Percentiles rank a stretch among this genome's conserved stretches.
These are phyloP conservation scores for Tragelaphus oryx DNA, from an alignment of 2,797 vertebrate genomes.

Conservation along the genomic window DNA sequence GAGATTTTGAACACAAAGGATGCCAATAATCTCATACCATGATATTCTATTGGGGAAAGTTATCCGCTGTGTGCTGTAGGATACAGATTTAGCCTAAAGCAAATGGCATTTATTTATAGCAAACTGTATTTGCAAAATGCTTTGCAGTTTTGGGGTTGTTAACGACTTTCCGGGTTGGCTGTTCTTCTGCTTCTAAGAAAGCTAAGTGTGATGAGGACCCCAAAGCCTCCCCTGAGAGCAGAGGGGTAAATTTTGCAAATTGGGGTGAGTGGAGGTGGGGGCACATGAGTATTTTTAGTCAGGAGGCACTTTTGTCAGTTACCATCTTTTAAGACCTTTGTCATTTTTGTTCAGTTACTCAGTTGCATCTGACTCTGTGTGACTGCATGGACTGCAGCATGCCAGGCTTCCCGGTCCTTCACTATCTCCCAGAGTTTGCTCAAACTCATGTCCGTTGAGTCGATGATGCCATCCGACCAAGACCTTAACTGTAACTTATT, in stretches of 20 bases:
- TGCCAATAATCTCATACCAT: neutral
- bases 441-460: neutral
- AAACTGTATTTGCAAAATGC: constrained; percentile 62
- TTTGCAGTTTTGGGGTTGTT: constrained; percentile 57
- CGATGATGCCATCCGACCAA: neutral
- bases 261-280: no score
- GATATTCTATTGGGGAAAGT: constrained; percentile 41
- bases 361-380: neutral
- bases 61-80: constrained; percentile 46
- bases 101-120: constrained; percentile 73
- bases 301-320: neutral
- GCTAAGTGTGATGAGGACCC: neutral
- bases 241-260: neutral
- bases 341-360: neutral
- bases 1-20: neutral
- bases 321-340: neutral
- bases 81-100: constrained; percentile 69
- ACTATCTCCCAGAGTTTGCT: neutral
- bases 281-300: neutral
- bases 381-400: neutral
- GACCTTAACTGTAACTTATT: neutral
- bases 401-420: neutral
- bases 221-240: neutral
- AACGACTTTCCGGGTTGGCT: constrained; percentile 45
- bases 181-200: constrained; percentile 19